Conservation (phyloP, 2,797 vertebrate genomes). For the Thaleichthys pacificus region DNA sequence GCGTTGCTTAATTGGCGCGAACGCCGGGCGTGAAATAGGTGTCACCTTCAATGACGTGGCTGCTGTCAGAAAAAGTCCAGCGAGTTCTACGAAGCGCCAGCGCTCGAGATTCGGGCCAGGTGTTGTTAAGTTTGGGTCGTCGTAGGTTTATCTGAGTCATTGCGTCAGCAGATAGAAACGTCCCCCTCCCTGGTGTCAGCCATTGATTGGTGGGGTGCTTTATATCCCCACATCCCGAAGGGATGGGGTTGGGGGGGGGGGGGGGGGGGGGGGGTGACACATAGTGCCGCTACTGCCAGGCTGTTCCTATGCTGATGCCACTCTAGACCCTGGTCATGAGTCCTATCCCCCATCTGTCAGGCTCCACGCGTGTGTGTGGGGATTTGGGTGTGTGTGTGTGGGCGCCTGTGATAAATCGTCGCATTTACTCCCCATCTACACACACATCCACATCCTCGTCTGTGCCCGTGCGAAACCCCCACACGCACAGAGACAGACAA, state of each 20-base stretch:
- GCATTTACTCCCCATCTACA: background rate
- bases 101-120: constrained; percentile 39
- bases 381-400: background rate
- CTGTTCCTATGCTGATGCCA: constrained; percentile 41
- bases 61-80: background rate
- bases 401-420: background rate
- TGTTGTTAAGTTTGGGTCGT: constrained; percentile 31
- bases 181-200: constrained; percentile 29
- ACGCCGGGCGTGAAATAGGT: background rate
- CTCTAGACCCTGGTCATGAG: constrained; percentile 19
- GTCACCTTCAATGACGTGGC: background rate
- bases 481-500: background rate
- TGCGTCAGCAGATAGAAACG: constrained; percentile 41
- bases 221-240: background rate
- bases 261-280: background rate
- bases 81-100: constrained; percentile 32
- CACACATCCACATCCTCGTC: too few species aligned
- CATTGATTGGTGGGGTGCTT: constrained; percentile 32
- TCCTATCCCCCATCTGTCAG: constrained; percentile 33
- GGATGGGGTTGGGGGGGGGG: background rate
- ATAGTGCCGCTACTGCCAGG: background rate
- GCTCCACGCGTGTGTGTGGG: constrained; percentile 10
- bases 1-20: background rate
- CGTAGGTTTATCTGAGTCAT: constrained; percentile 49
- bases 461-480: background rate